These are phyloP conservation scores for Gymnocephalus cernua DNA, from an alignment of 2,113 vertebrate species.

Conservation along the genomic window DNA sequence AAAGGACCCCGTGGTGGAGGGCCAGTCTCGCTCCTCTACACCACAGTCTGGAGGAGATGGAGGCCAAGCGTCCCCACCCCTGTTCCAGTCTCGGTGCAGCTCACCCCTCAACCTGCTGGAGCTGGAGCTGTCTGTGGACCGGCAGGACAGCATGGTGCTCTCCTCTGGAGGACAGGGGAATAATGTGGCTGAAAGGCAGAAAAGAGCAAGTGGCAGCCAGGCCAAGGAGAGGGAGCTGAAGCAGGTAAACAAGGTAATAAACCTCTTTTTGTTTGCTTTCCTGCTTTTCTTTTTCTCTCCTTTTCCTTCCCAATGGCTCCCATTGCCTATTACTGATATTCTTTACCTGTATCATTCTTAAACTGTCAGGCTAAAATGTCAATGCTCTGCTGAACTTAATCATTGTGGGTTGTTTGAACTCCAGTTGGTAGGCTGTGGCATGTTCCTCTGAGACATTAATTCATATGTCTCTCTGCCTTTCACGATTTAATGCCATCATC, in stretches of 20 bases:
- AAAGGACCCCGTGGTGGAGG: slow-evolving; percentile 69
- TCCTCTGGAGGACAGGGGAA: slow-evolving; percentile 61
- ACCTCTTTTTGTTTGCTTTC: not conserved
- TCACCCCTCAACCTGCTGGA: slow-evolving; percentile 95
- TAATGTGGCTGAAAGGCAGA: slow-evolving; percentile 70
- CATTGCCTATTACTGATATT: slow-evolving; percentile 3
- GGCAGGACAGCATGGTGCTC: slow-evolving; percentile 64
- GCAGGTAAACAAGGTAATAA: slow-evolving; percentile 74
- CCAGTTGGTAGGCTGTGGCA: slow-evolving; percentile 19
- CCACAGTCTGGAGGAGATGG: slow-evolving; percentile 80
- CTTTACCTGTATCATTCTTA: not conserved
- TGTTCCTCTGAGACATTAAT: slow-evolving; percentile 6
- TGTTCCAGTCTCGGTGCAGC: slow-evolving; percentile 95
- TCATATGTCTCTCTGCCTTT: slow-evolving; percentile 19
- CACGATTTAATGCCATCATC: slow-evolving; percentile 20
- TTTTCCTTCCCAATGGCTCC: not conserved
- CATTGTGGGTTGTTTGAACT: slow-evolving; percentile 23
- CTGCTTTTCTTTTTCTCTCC: not conserved
- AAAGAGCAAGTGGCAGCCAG: slow-evolving; percentile 60
- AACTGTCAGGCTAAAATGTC: slow-evolving; percentile 17
- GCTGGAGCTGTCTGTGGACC: slow-evolving; percentile 87
- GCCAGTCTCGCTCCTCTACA: slow-evolving; percentile 84
- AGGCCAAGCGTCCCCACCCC: slow-evolving; percentile 83
- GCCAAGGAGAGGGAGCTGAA: slow-evolving; percentile 76
- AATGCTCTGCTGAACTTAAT: slow-evolving; percentile 7